phyloP scores from a whole-genome alignment of 2,888 invertebrate species.

The Papilio elwesi region DNA sequence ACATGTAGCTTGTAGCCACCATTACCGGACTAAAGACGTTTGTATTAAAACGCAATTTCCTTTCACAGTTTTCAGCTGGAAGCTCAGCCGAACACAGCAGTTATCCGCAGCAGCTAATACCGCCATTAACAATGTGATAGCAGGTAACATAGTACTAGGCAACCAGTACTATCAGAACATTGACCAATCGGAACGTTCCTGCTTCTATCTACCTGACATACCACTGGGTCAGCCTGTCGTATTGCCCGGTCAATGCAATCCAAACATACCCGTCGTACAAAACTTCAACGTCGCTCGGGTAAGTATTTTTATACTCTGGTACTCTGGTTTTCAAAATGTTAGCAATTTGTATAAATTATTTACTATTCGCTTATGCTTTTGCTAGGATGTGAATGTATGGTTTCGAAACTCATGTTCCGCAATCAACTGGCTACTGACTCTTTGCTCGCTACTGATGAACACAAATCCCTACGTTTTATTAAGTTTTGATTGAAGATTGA shows the following conservation, averaged over 20 bases:
- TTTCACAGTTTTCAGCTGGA: slow-evolving; percentile 69
- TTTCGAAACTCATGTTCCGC: too few relatives aligned
- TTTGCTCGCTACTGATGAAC: too few relatives aligned
- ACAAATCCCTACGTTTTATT: too few relatives aligned
- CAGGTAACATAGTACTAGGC: slow-evolving; percentile 54
- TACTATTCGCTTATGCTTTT: too few relatives aligned
- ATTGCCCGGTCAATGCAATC: slow-evolving; percentile 64
- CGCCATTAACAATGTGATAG: slow-evolving; percentile 54
- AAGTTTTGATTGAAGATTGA: too few relatives aligned
- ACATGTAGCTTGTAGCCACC: too few relatives aligned
- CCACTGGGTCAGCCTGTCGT: slow-evolving; percentile 55
- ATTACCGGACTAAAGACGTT: not conserved
- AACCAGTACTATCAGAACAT: slow-evolving; percentile 59
- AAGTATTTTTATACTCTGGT: slow-evolving; percentile 48
- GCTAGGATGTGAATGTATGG: too few relatives aligned
- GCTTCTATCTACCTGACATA: slow-evolving; percentile 66
- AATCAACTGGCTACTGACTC: too few relatives aligned
- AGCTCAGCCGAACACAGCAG: slow-evolving; percentile 61
- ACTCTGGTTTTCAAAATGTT: too few relatives aligned
- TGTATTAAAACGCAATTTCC: not conserved
- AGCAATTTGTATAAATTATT: too few relatives aligned
- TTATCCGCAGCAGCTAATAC: slow-evolving; percentile 48
- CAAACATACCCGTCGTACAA: slow-evolving; percentile 53
- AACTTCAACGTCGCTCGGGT: slow-evolving; percentile 59
- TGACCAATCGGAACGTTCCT: slow-evolving; percentile 57